These are phyloP conservation scores for Scaptomyza polygonia DNA, from an alignment of 2,888 invertebrate species.

Conservation along the genomic window DNA sequence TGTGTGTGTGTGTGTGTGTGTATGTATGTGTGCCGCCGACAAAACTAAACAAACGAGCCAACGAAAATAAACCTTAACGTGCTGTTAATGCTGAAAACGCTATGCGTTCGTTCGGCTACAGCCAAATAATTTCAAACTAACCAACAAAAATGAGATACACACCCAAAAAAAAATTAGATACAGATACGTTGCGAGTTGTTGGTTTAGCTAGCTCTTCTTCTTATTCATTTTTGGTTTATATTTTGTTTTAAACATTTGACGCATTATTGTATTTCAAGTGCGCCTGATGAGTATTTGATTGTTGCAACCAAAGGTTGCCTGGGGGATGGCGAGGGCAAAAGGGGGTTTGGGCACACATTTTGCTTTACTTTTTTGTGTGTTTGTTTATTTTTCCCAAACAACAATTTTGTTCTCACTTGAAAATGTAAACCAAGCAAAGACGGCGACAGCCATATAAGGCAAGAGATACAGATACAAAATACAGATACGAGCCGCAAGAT, in stretches of 20 bases:
- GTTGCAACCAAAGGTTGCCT: slow-evolving; percentile 52
- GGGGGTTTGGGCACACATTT: slow-evolving; percentile 10
- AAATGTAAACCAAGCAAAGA: slow-evolving; percentile 70
- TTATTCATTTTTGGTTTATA: slow-evolving; percentile 13
- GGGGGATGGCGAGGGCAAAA: background rate
- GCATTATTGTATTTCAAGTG: slow-evolving; percentile 76
- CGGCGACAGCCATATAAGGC: slow-evolving; percentile 25
- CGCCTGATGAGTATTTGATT: slow-evolving; percentile 81
- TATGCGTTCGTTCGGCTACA: too few species aligned
- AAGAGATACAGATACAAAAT: slow-evolving; percentile 16
- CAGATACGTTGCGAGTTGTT: slow-evolving; percentile 44
- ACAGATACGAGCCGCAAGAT: slow-evolving; percentile 28
- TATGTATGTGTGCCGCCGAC: slow-evolving; percentile 62
- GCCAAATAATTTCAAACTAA: slow-evolving; percentile 55
- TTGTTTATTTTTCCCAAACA: slow-evolving; percentile 75
- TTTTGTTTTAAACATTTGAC: slow-evolving; percentile 59
- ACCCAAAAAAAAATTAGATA: slow-evolving; percentile 53
- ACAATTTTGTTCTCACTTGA: slow-evolving; percentile 76
- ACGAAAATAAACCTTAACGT: slow-evolving; percentile 75
- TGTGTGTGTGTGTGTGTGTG: slow-evolving; percentile 31
- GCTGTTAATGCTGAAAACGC: slow-evolving; percentile 45
- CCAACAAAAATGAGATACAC: slow-evolving; percentile 60
- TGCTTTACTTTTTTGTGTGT: slow-evolving; percentile 25
- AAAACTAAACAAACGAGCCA: slow-evolving; percentile 78
- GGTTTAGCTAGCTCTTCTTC: slow-evolving; percentile 20